A percentile compares a stretch with the other conserved stretches of the same genome.
Evolutionary conservation across 2,113 vertebrate genomes (phyloP).

Genomic region (Cariama cristata): DNA sequence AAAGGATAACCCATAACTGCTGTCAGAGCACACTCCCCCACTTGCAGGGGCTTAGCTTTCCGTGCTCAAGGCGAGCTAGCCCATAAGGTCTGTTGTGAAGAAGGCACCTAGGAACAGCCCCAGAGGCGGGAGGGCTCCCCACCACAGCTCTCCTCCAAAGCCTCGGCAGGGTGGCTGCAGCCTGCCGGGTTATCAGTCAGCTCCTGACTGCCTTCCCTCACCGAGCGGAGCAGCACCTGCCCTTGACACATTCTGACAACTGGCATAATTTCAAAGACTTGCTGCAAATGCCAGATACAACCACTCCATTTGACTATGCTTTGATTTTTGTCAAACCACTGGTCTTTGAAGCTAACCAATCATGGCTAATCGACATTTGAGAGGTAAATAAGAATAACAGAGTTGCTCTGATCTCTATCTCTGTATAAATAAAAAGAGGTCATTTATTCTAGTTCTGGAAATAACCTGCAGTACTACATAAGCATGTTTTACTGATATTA

Average conservation of each 20-base stretch:
- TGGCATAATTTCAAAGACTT: background rate
- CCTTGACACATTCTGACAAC: background rate
- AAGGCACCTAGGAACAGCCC: background rate
- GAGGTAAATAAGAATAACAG: background rate
- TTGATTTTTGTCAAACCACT: background rate
- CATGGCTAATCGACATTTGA: background rate
- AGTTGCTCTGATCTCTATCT: background rate
- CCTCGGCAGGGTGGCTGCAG: background rate
- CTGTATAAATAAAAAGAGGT: background rate
- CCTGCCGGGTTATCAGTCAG: background rate
- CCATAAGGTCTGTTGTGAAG: background rate
- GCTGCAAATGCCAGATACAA: background rate
- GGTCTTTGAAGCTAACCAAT: background rate
- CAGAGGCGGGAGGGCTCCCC: background rate
- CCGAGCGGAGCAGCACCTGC: background rate
- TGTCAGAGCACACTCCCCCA: background rate
- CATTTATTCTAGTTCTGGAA: background rate
- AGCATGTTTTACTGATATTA: background rate
- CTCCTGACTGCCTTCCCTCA: background rate
- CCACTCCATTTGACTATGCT: background rate
- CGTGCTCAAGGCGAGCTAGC: background rate
- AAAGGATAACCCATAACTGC: background rate
- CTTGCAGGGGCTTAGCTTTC: background rate
- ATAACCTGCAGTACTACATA: background rate
- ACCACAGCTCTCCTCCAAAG: background rate